These are phyloP conservation scores for Molanna angustata DNA, from an alignment of 2,888 invertebrate genomes.

Conservation along the genomic window DNA sequence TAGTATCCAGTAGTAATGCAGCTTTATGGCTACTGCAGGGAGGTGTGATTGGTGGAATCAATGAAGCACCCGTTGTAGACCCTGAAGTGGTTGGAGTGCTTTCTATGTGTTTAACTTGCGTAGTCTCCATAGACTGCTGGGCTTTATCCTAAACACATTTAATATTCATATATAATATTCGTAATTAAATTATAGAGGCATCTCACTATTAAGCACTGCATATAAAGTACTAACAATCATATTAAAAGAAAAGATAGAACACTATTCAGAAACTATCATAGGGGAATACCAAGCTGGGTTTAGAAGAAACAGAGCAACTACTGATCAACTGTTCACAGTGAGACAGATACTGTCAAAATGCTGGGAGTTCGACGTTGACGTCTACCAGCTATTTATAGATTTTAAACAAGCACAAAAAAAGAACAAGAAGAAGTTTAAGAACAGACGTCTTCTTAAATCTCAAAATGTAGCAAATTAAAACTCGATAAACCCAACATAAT, in stretches of 20 bases:
- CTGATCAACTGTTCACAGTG: no score
- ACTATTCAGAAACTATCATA: not conserved
- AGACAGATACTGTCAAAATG: no score
- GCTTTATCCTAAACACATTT: constrained; percentile 24
- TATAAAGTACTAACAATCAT: not conserved
- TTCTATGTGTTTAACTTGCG: constrained; percentile 7
- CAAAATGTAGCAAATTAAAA: no score
- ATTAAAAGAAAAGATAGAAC: not conserved
- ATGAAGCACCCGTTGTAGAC: not conserved
- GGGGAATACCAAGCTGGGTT: not conserved
- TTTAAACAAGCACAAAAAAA: no score
- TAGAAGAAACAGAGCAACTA: no score
- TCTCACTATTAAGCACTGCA: not conserved
- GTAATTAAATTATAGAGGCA: not conserved
- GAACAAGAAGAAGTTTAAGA: no score
- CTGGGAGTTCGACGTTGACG: no score
- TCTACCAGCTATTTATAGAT: no score
- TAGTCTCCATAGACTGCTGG: constrained; percentile 18
- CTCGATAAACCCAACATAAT: no score
- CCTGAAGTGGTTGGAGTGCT: constrained; percentile 20
- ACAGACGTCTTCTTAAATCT: no score
- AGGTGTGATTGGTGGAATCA: constrained; percentile 16
- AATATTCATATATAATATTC: not conserved
- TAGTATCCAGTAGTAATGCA: constrained; percentile 3
- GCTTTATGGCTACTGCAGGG: constrained; percentile 25